phyloP scores from a whole-genome alignment of 2,888 invertebrate genomes.

The Lasioglossum lativentre region DNA sequence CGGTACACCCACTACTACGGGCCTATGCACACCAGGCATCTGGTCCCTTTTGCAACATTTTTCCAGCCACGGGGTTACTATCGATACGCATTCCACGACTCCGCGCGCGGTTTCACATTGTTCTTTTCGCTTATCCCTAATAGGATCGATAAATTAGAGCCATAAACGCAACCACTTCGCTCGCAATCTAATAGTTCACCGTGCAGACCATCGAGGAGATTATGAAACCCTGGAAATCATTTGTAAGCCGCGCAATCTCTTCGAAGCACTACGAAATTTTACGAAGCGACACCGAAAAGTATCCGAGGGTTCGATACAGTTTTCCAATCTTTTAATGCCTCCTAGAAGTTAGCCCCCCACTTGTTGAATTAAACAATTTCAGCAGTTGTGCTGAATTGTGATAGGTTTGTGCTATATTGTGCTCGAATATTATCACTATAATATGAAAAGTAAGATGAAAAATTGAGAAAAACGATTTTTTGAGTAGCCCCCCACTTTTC shows the following conservation, averaged over 20 bases:
- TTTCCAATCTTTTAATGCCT: too few species aligned
- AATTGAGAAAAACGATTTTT: too few species aligned
- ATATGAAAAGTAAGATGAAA: too few species aligned
- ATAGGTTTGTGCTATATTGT: too few species aligned
- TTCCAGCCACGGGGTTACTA: constrained; percentile 34
- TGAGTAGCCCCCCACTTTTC: too few species aligned
- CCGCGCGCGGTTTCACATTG: constrained; percentile 10
- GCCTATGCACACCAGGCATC: constrained; percentile 69
- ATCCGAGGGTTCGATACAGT: too few species aligned
- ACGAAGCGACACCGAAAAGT: not conserved
- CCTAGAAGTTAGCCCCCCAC: too few species aligned
- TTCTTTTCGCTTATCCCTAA: not conserved
- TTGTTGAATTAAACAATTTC: too few species aligned
- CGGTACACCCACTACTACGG: constrained; percentile 69
- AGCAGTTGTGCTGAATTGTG: too few species aligned
- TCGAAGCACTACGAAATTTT: not conserved
- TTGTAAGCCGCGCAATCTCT: not conserved
- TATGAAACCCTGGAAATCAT: not conserved
- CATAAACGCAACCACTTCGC: not conserved
- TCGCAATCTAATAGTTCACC: not conserved
- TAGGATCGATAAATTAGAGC: constrained; percentile 9
- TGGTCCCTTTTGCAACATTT: constrained; percentile 59
- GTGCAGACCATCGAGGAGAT: not conserved
- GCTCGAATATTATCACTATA: too few species aligned
- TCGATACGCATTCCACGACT: constrained; percentile 19